These are phyloP conservation scores for Chitala chitala DNA, from an alignment of 2,113 vertebrate genomes.

Conservation along the genomic window DNA sequence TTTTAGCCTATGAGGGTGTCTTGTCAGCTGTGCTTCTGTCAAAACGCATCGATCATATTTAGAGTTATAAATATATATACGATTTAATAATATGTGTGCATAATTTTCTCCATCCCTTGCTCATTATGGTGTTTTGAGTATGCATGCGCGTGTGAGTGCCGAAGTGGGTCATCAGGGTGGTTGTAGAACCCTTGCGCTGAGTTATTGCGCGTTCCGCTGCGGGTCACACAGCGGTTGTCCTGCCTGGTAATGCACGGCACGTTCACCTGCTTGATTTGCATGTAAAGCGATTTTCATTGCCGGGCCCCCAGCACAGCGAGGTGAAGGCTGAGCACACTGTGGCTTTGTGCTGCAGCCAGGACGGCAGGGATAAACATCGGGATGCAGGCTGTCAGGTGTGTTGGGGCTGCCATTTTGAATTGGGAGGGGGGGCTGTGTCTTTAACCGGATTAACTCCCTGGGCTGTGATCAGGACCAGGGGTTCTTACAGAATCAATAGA, in stretches of 20 bases:
- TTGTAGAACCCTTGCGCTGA: not conserved
- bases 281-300: not conserved
- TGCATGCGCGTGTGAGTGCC: not conserved
- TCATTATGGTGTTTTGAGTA: not conserved
- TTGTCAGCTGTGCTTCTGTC: not conserved
- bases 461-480: conserved; percentile 13
- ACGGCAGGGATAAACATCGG: not conserved
- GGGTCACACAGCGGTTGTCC: not conserved
- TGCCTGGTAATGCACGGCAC: not conserved
- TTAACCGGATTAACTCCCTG: conserved; percentile 14
- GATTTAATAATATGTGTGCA: not conserved
- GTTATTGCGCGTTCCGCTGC: not conserved
- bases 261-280: not conserved
- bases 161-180: not conserved
- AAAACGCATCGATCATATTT: not conserved
- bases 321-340: not conserved
- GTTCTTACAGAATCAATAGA: not conserved
- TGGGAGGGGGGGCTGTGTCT: not conserved
- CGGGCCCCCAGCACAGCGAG: too few relatives aligned
- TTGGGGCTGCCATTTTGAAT: not conserved
- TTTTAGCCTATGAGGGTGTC: not conserved
- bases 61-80: not conserved
- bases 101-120: not conserved
- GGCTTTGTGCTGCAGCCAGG: not conserved
- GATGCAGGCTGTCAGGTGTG: not conserved